phyloP scores from a whole-genome alignment of 2,888 invertebrate species.

The Parnassius glacialis region DNA sequence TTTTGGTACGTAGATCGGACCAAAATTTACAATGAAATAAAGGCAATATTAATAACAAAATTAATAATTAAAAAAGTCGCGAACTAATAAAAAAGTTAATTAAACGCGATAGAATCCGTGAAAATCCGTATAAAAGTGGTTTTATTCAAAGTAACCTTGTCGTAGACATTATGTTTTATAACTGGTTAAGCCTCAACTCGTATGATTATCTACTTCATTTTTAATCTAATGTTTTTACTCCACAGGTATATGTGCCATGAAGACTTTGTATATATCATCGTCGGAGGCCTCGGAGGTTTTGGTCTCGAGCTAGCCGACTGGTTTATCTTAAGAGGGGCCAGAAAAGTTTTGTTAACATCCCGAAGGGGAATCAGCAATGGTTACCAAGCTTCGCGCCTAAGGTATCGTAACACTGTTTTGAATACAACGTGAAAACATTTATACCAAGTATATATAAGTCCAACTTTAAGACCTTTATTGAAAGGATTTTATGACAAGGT shows the following conservation, averaged over 20 bases:
- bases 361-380: constrained; percentile 89
- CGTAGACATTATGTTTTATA: background rate
- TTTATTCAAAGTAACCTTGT: background rate
- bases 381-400: constrained; percentile 88
- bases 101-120: too few species aligned
- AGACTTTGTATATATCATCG: constrained; percentile 79
- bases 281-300: constrained; percentile 94
- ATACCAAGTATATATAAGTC: too few species aligned
- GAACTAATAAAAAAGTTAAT: too few species aligned
- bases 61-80: too few species aligned
- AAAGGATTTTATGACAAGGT: too few species aligned
- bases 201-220: background rate
- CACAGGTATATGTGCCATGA: constrained; percentile 76
- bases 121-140: too few species aligned
- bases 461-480: too few species aligned
- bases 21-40: too few species aligned
- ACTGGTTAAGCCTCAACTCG: background rate
- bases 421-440: too few species aligned
- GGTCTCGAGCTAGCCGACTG: constrained; percentile 94
- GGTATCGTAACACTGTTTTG: constrained; percentile 56
- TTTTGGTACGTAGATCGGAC: too few species aligned
- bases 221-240: background rate
- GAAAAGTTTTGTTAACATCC: constrained; percentile 89
- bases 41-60: too few species aligned
- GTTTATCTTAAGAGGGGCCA: constrained; percentile 91